Evolutionary conservation across 2,113 vertebrate genomes (phyloP), one percentile per base, ranked within the genome.

Genomic region (Mandrillus leucophaeus): DNA sequence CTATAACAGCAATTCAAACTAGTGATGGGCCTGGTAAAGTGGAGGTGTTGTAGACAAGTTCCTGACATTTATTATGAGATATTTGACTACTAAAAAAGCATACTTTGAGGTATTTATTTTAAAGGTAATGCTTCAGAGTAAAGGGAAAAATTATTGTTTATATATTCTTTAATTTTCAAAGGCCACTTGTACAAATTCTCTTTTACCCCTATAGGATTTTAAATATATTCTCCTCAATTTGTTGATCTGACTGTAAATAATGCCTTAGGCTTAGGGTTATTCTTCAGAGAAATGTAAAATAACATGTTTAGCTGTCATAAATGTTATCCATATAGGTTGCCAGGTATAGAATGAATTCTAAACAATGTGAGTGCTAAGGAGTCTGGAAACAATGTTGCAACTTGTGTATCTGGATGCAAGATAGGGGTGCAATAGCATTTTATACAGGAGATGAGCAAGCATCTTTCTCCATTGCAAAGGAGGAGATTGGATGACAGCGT

Each of bases 191-290:
- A 64, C 32, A 95, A 94, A 72, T 89, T n/a, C 6, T 90, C 5
- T 83, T 32, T 79, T 50, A 68, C 27, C 8, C 27, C 3, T 66
- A 18, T 89, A 94, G 30, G 45, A 76, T 96, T 93, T 96, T 95
- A 66, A 86, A 32, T 94, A 8, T 89, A 87, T 88, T 98, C 75
- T 95, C 90, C 30, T n/a, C 64, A 91, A 97, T 97, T n/a, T 0
- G 90, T 59, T 95, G 97, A 85, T 66, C 93, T 96, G 83, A 96
- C 83, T 98, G 78, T 97, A 98, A 82, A 96, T 95, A 92, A 97
- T 97, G 32, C 22, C 91, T 93, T 96, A 35, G 66, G 22, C 50
- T 91, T 91, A 84, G 92, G 57, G 91, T 98, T 95, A 97, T 98
- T 97, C 80, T 97, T 92, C 75, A 95, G 61, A 96, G 45, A 95